A percentile compares a stretch with the other conserved stretches of the same genome.
Evolutionary conservation across 2,888 invertebrate genomes (phyloP).

Genomic region (Eugnorisma glareosa): DNA sequence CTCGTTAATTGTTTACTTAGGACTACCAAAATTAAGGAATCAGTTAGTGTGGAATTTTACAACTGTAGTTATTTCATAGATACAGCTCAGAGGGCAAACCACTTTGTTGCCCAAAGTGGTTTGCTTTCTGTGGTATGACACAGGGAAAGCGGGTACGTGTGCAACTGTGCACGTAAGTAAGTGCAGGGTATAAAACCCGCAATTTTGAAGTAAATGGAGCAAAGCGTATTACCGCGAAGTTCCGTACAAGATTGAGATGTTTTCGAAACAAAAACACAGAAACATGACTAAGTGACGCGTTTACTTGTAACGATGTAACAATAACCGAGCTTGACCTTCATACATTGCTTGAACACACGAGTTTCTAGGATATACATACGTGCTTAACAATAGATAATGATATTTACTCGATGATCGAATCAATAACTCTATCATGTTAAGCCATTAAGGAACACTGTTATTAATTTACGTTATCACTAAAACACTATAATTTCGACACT

Average conservation of each 20-base stretch:
- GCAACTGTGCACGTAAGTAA: conserved; percentile 73
- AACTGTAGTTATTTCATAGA: conserved; percentile 11
- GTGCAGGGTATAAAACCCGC: conserved; percentile 75
- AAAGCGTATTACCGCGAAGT: conserved; percentile 73
- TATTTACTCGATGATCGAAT: conserved; percentile 62
- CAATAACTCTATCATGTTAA: conserved; percentile 54
- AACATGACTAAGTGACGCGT: conserved; percentile 59
- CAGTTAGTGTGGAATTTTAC: conserved; percentile 15
- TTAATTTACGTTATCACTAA: conserved; percentile 60
- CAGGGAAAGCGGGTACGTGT: conserved; percentile 79
- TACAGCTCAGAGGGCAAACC: conserved; percentile 42
- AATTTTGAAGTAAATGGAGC: conserved; percentile 83
- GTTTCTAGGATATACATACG: conserved; percentile 73
- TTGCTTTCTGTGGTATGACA: conserved; percentile 65
- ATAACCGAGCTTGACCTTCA: conserved; percentile 83
- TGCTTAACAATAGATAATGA: conserved; percentile 62
- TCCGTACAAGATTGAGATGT: conserved; percentile 67
- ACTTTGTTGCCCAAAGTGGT: no score
- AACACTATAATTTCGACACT: conserved; percentile 55
- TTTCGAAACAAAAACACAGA: conserved; percentile 52
- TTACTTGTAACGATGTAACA: conserved; percentile 72
- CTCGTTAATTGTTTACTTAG: conserved; percentile 48
- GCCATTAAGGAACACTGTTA: conserved; percentile 57
- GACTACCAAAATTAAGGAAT: conserved; percentile 41
- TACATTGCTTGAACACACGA: conserved; percentile 71